Percentiles rank a stretch among this genome's conserved stretches.
Conservation (phyloP, 2,113 vertebrate genomes). For the Otis tarda region DNA sequence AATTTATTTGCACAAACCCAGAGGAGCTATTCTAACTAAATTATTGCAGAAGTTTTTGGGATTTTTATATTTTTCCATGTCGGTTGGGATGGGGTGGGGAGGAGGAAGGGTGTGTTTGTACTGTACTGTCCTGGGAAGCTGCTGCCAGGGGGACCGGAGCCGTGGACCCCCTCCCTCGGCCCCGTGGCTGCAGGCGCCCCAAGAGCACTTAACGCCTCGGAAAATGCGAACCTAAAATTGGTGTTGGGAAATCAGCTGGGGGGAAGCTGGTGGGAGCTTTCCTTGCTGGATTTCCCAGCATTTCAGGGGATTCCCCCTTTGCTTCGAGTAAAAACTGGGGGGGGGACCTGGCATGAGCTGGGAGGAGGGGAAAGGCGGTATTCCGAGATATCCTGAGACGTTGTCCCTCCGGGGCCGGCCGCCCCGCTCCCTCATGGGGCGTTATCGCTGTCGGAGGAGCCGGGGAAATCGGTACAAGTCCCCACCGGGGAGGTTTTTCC, state of each 20-base stretch:
- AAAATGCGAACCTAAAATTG: neutral
- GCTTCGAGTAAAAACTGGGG: neutral
- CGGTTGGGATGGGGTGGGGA: conserved; percentile 65
- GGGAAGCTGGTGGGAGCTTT: neutral
- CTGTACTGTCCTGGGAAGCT: conserved; percentile 62
- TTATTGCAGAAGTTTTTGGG: conserved; percentile 77
- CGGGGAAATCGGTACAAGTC: conserved; percentile 17
- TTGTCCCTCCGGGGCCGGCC: neutral
- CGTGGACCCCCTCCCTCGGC: neutral
- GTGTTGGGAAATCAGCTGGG: neutral
- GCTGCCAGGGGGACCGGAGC: neutral
- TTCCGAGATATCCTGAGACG: accelerated
- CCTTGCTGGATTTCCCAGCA: neutral
- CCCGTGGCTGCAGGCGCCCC: neutral
- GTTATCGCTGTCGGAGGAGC: accelerated
- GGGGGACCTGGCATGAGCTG: neutral
- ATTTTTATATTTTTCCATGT: conserved; percentile 81
- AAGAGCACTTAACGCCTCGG: conserved; percentile 64
- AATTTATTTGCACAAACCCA: conserved; percentile 87
- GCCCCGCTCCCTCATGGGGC: neutral
- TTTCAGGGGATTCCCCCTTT: neutral
- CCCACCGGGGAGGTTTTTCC: neutral
- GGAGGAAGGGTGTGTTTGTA: conserved; percentile 67
- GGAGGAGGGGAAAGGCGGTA: neutral
- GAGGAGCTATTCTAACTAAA: conserved; percentile 84